A percentile compares a stretch with the other conserved stretches of the same genome.
Evolutionary conservation across 2,113 vertebrate genomes (phyloP).

Genomic region (Saccopteryx leptura): DNA sequence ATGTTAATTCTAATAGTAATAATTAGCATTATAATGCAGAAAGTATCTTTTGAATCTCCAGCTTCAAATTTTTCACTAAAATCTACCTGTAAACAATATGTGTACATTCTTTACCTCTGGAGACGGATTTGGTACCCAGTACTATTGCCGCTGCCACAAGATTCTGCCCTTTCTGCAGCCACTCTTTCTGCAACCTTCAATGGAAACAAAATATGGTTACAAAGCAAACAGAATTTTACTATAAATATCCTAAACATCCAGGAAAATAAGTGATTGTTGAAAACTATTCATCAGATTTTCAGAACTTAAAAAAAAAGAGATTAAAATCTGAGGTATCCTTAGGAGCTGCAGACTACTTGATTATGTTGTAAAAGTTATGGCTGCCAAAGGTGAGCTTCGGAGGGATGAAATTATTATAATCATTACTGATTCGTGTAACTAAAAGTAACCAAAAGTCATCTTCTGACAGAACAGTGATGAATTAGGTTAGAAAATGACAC

Average conservation of each 20-base stretch:
- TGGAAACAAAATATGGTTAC: conserved; percentile 50
- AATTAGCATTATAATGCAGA: not conserved
- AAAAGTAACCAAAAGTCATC: not conserved
- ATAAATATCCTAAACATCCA: not conserved
- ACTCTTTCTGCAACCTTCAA: conserved; percentile 97
- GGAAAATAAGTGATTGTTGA: not conserved
- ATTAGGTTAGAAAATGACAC: not conserved
- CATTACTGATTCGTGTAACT: not conserved
- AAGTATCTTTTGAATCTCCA: not conserved
- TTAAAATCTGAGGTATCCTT: not conserved
- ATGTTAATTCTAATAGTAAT: conserved; percentile 19
- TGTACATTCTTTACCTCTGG: conserved; percentile 91
- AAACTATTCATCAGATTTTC: not conserved
- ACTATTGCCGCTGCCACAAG: conserved; percentile 94
- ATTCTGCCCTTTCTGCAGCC: conserved; percentile 95
- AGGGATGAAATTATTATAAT: not conserved
- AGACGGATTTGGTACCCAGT: conserved; percentile 99
- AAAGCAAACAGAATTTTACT: not conserved
- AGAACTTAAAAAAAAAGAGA: not conserved
- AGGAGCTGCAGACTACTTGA: not conserved
- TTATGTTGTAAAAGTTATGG: not conserved
- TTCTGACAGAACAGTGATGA: not conserved
- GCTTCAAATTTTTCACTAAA: not conserved
- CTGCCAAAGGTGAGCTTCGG: conserved; percentile 26
- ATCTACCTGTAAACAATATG: not conserved